These are phyloP conservation scores for Leptatherina wallacei DNA, from an alignment of 2,797 vertebrate genomes.

Conservation along the genomic window DNA sequence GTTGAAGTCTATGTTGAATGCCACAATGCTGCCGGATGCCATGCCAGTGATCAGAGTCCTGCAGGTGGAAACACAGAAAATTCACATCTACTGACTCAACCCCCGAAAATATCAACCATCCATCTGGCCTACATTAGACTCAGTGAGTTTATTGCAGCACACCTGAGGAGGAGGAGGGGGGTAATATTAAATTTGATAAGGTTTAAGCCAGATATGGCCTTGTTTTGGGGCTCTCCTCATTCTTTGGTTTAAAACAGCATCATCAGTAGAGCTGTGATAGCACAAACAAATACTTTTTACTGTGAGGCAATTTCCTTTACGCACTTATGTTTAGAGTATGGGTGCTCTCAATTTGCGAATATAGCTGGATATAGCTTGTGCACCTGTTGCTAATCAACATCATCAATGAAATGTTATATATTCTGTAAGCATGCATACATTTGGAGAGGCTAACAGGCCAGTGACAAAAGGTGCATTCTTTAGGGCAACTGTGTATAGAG, in stretches of 20 bases:
- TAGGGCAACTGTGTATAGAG: too few relatives aligned
- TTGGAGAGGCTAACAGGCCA: not conserved
- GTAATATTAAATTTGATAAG: too few relatives aligned
- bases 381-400: not conserved
- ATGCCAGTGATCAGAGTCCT: constrained; percentile 99
- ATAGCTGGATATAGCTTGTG: not conserved
- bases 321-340: not conserved
- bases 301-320: not conserved
- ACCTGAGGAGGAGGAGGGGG: too few relatives aligned
- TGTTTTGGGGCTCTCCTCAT: too few relatives aligned
- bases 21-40: constrained; percentile 99
- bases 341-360: not conserved
- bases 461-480: too few relatives aligned
- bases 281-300: not conserved
- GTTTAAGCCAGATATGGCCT: too few relatives aligned
- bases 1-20: constrained; percentile 99
- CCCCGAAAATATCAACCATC: not conserved
- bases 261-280: not conserved
- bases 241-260: too few relatives aligned
- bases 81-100: too few relatives aligned
- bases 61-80: constrained; percentile 22
- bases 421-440: not conserved
- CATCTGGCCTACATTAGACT: too few relatives aligned
- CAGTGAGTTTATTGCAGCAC: too few relatives aligned
- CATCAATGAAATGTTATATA: not conserved